These are phyloP conservation scores for Standfussiana lucernea DNA, from an alignment of 2,888 invertebrate genomes.

Conservation along the genomic window DNA sequence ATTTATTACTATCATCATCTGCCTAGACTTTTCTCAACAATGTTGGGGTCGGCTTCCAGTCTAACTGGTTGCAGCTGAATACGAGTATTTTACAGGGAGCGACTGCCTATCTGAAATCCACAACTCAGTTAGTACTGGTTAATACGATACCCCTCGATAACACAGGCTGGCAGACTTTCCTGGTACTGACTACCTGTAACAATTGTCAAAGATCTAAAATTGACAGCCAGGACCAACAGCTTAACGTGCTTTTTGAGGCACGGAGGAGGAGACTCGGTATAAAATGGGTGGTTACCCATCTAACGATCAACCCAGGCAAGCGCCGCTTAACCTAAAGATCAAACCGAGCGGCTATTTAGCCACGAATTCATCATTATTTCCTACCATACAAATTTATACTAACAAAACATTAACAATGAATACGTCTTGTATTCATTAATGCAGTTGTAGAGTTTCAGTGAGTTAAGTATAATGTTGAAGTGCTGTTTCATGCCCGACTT, in stretches of 20 bases:
- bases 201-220: neutral
- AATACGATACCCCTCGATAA: neutral
- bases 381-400: neutral
- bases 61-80: neutral
- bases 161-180: neutral
- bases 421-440: slow-evolving; percentile 22
- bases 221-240: neutral
- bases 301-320: neutral
- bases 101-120: neutral
- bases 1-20: neutral
- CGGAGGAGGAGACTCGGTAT: neutral
- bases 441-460: slow-evolving; percentile 37
- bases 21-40: neutral
- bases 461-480: slow-evolving; percentile 24
- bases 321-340: neutral
- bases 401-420: slow-evolving; percentile 27
- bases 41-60: neutral
- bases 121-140: neutral
- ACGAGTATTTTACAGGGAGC: neutral
- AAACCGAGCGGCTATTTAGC: neutral
- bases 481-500: slow-evolving; percentile 45
- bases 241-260: neutral
- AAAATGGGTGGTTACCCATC: neutral
- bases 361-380: neutral
- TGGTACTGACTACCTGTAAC: neutral